A percentile compares a stretch with the other conserved stretches of the same genome.
phyloP scores from a whole-genome alignment of 2,113 vertebrate species.

The Hippocampus abdominalis region DNA sequence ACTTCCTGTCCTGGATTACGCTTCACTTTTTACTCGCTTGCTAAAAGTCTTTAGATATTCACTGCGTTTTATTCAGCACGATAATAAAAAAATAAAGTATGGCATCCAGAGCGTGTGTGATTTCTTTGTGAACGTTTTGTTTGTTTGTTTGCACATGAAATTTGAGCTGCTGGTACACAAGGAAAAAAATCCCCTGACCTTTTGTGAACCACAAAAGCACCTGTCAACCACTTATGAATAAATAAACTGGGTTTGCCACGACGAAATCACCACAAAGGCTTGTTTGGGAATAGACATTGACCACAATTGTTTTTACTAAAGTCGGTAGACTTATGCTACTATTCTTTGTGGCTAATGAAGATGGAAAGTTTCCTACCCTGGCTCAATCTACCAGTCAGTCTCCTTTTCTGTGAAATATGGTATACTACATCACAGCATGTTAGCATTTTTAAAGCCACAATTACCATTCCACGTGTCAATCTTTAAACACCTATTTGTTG shows the following conservation, averaged over 20 bases:
- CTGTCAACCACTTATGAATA: neutral
- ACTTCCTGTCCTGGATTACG: conserved; percentile 85
- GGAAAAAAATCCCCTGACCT: no score
- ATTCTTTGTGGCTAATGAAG: neutral
- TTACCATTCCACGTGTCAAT: no score
- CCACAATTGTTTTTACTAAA: neutral
- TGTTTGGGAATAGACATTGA: neutral
- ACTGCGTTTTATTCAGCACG: conserved; percentile 87
- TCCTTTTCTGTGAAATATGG: no score
- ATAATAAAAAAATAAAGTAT: conserved; percentile 81
- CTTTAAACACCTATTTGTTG: no score
- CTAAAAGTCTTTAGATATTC: conserved; percentile 85
- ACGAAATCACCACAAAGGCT: neutral
- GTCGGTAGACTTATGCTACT: neutral
- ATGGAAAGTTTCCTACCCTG: neutral
- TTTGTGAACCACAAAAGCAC: neutral
- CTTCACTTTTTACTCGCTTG: conserved; percentile 82
- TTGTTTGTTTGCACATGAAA: no score
- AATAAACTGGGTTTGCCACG: neutral
- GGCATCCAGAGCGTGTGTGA: conserved; percentile 77
- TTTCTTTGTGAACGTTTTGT: neutral
- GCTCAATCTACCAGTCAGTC: no score
- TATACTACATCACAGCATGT: no score
- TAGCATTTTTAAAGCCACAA: no score
- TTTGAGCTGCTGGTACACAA: no score